Conservation (phyloP, 2,797 vertebrate genomes). For the Limosa lapponica region DNA sequence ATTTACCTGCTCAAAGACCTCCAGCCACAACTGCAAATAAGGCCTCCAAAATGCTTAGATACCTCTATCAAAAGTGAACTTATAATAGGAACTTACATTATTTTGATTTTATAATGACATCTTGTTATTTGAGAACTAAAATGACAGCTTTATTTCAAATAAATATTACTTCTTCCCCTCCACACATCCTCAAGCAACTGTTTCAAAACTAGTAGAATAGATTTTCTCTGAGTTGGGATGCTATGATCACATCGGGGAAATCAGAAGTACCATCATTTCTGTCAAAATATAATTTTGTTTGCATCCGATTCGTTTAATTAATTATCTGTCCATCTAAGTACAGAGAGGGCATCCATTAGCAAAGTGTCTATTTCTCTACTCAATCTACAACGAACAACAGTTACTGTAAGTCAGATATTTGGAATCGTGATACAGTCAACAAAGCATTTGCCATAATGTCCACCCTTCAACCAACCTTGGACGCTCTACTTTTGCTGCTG, state of each 20-base stretch:
- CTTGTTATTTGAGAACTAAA: not conserved
- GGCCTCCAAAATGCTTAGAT: not conserved
- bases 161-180: not conserved
- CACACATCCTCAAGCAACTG: fast-evolving
- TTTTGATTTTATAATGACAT: not conserved
- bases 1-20: not conserved
- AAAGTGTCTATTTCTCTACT: not conserved
- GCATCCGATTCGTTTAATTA: not conserved
- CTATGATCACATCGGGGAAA: not conserved
- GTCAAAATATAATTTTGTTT: not conserved
- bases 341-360: not conserved
- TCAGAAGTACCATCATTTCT: not conserved
- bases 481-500: not conserved
- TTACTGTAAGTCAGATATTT: not conserved
- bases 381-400: not conserved
- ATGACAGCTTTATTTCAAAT: not conserved
- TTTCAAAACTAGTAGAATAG: not conserved
- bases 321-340: not conserved
- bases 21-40: not conserved
- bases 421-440: not conserved
- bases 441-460: fast-evolving
- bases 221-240: not conserved
- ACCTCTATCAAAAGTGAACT: not conserved
- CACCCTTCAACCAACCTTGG: not conserved
- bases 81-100: not conserved